Base-by-base conservation (phyloP, 2,797 vertebrate species). In the Lagorchestes hirsutus region DNA sequence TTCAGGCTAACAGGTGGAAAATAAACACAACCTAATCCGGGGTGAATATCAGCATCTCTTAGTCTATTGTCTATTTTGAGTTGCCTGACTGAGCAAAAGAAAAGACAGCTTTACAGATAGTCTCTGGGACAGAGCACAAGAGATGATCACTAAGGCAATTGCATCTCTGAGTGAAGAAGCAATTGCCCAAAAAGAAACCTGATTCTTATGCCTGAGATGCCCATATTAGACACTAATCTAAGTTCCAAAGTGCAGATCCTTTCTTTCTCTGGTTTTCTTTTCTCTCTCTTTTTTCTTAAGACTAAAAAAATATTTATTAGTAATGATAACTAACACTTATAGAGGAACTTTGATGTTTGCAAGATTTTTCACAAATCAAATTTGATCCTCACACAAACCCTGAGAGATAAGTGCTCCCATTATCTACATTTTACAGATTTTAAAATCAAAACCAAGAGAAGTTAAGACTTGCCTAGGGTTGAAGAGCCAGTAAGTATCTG, bases 1-100 rank as follows among this genome's bases (percentile, higher is more conserved):
- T 95, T 95, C 96, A 97, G 94, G 90, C 95, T 97, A 97, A 97
- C 96, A 96, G 98, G 96, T 94, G 96, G 97, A 97, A 98, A 98
- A 97, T 98, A 96, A 97, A 97, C 97, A 97, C 27, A 96, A 96
- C 34, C 97, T 96, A 96, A 96, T 97, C 94, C 93, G 93, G 91
- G 94, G 97, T 97, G 97, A 96, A 96, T 97, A 96, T 97, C 96
- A 97, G 97, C 97, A 97, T 98, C 98, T 98, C 97, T 92, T 97
- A 91, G 54, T 93, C 96, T 94, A 95, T 97, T 98, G 97, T 97
- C 93, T 97, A 74, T 93, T 11, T 96, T 90, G 97, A 92, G 95
- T 74, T 92, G 92, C 97, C 95, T 97, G 96, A 97, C 93, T 96
- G 96, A 97, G 95, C 97, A 97, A 97, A 96, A 97, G 97, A 93